Percentiles rank a stretch among this genome's conserved stretches.
phyloP scores from a whole-genome alignment of 2,888 invertebrate species.

The Orchesellides sinensis region DNA sequence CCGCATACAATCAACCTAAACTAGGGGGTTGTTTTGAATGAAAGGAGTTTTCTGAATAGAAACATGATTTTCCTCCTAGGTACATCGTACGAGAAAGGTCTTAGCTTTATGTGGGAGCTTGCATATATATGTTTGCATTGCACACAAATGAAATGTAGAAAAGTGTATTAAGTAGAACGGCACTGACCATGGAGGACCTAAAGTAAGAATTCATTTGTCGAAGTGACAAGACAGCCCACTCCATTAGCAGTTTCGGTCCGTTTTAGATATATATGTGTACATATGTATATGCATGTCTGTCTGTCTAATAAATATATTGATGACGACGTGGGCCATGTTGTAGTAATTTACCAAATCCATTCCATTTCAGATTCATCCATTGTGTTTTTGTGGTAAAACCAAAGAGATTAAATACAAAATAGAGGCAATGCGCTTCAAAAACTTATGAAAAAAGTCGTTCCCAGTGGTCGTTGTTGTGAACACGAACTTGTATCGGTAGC shows the following conservation, averaged over 20 bases:
- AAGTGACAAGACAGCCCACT: constrained; percentile 47
- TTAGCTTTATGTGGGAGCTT: neutral
- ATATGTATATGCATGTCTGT: too few species aligned
- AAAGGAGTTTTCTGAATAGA: neutral
- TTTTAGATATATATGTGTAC: too few species aligned
- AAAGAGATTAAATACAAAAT: neutral
- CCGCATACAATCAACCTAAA: too few species aligned
- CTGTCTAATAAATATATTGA: constrained; percentile 23
- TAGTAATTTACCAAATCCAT: constrained; percentile 53
- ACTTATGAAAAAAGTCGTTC: neutral
- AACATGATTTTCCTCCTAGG: neutral
- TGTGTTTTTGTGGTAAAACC: constrained; percentile 4
- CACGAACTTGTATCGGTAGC: too few species aligned
- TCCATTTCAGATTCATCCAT: constrained; percentile 37
- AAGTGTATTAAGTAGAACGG: neutral
- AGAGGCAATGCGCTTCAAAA: neutral
- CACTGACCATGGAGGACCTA: neutral
- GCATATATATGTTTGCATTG: too few species aligned
- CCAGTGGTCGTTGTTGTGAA: neutral
- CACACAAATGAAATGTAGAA: neutral
- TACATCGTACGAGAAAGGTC: neutral
- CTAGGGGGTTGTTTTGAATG: neutral
- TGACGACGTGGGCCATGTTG: constrained; percentile 28
- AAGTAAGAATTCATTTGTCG: constrained; percentile 38
- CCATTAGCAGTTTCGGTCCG: constrained; percentile 46